Evolutionary conservation across 1,140 invertebrate species (phyloP).

Genomic region (Drosophila pallidifrons): DNA sequence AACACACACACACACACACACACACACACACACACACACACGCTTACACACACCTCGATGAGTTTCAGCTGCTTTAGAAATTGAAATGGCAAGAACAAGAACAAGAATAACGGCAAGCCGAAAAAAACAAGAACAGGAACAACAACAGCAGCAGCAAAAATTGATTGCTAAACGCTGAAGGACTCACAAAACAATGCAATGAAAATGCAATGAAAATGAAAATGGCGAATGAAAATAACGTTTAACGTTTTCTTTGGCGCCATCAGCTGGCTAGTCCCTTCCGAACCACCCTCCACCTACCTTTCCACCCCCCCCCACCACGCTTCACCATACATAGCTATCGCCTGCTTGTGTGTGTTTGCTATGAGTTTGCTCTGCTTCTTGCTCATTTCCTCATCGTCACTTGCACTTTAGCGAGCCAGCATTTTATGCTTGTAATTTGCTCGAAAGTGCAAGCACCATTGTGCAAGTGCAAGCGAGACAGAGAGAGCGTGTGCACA

Average conservation of each 20-base stretch:
- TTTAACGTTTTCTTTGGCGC: slow-evolving; percentile 51
- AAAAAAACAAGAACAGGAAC: slow-evolving; percentile 1
- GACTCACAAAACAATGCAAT: slow-evolving; percentile 58
- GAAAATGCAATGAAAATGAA: slow-evolving; percentile 56
- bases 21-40: slow-evolving; percentile 22
- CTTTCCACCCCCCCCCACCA: too few species aligned
- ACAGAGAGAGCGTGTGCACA: neutral
- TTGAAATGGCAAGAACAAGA: slow-evolving; percentile 45
- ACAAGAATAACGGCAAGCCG: slow-evolving; percentile 16
- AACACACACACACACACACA: slow-evolving; percentile 30
- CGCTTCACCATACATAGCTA: neutral
- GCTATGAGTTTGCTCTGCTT: slow-evolving; percentile 5
- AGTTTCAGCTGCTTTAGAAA: slow-evolving; percentile 57
- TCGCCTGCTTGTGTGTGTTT: neutral
- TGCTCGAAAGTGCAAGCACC: slow-evolving; percentile 18
- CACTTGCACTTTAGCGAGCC: slow-evolving; percentile 47
- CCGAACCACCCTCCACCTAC: neutral
- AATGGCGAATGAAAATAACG: slow-evolving; percentile 57
- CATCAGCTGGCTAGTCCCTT: slow-evolving; percentile 23
- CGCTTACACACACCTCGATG: slow-evolving; percentile 23
- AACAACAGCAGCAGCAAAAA: slow-evolving; percentile 15
- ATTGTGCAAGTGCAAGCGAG: neutral
- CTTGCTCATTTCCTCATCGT: slow-evolving; percentile 35
- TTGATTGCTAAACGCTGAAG: slow-evolving; percentile 58
- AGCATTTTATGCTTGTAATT: slow-evolving; percentile 54